Base-by-base conservation (phyloP, 2,797 vertebrate genomes). In the Anniella stebbinsi region DNA sequence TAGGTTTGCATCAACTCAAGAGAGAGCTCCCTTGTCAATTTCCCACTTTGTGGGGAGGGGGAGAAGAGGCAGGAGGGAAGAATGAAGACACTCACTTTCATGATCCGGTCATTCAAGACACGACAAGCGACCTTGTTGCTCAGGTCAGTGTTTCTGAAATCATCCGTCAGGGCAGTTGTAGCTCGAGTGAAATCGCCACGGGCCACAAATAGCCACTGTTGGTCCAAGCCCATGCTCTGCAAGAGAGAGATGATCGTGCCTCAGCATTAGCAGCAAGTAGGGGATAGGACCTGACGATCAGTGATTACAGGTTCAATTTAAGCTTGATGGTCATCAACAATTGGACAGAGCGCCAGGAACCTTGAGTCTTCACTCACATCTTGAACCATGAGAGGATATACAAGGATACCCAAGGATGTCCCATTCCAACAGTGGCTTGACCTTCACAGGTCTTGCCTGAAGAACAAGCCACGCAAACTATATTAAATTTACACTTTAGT, bases 31-130 rank as follows among this genome's bases (percentile, higher is more conserved):
- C 5, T 38, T 30, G 57, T 51, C 15, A 15, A 78, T 57, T 78
- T 23, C 17, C 33, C 45, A 12, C 45, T 36, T 2, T 33, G 45
- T 80, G 10, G 2, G 2, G 6, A 11, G 36, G 2, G 10, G 4
- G 9, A 1, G 36, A 23, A 13, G 5, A 23, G 25, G 57, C 9
- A 63, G 51, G 13, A 67, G 4, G 25, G 25, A n/a, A 48, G 0
- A 5, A 6, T 5, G 18, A 87, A 8, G 8, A 96, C 45, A 45
- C 95, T 88, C 96, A 99, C 99, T 93, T 96, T 96, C 98, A 99
- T 99, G 88, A 99, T 97, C 77, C 98, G 98, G 94, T 99, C 98
- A 67, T 99, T 99, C 94, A 99, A 96, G 87, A 95, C 89, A 87
- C 98, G 98, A 95, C 98, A 98, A 94, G 98, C 94, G 84, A 98